phyloP scores from a whole-genome alignment of 2,113 vertebrate genomes.

The Trogon surrucura region DNA sequence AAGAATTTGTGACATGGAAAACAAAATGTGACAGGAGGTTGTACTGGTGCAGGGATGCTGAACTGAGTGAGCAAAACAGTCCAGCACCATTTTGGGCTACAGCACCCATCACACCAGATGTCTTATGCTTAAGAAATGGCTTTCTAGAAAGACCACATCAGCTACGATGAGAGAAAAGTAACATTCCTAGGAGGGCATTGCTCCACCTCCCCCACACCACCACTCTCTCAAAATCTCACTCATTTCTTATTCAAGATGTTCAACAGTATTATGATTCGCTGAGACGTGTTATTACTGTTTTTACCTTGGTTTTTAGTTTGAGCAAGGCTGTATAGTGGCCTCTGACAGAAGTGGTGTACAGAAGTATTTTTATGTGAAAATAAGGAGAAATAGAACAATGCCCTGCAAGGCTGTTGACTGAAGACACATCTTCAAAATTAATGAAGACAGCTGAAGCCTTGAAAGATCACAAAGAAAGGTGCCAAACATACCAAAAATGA shows the following conservation, averaged over 20 bases:
- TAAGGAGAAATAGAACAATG: background rate
- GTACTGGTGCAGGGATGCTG: background rate
- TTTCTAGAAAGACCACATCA: background rate
- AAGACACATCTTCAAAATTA: background rate
- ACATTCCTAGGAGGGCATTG: background rate
- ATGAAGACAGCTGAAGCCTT: background rate
- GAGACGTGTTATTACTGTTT: background rate
- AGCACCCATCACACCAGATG: background rate
- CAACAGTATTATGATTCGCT: background rate
- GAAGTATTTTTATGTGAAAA: background rate
- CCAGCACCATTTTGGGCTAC: background rate
- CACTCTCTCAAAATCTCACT: background rate
- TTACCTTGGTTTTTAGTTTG: background rate
- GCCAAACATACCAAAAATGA: background rate
- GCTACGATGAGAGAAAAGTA: background rate
- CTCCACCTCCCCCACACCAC: background rate
- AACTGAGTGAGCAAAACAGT: background rate
- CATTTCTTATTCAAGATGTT: background rate
- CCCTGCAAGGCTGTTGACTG: background rate
- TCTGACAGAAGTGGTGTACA: background rate
- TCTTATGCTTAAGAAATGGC: background rate
- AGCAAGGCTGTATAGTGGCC: background rate
- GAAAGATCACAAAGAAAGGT: background rate
- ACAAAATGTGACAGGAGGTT: accelerated
- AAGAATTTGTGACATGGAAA: background rate